Percentiles rank a stretch among this genome's conserved stretches.
These are phyloP conservation scores for Dendronephthya gigantea DNA, from an alignment of 64 coral and sea anemone species.

Conservation along the genomic window DNA sequence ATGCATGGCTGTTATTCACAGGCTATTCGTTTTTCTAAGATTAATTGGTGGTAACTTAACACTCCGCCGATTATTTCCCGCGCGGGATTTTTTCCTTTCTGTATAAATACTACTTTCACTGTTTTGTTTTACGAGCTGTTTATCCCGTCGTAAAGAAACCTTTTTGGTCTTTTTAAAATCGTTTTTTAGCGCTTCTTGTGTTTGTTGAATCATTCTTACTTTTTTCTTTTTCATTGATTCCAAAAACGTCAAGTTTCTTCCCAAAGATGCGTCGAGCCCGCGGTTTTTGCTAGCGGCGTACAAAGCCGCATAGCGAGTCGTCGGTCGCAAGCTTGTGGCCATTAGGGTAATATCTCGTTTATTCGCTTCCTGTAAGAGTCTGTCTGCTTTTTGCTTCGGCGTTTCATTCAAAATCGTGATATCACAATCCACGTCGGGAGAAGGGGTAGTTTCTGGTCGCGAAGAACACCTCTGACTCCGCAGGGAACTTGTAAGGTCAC, in stretches of 20 bases:
- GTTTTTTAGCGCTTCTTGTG: neutral
- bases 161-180: neutral
- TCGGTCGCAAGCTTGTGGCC: neutral
- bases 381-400: neutral
- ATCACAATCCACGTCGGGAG: neutral
- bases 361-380: neutral
- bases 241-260: neutral
- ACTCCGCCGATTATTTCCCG: neutral
- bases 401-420: neutral
- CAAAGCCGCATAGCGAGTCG: neutral
- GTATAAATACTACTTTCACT: neutral
- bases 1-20: too few relatives aligned
- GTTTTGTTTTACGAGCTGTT: neutral
- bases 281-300: constrained; percentile 1
- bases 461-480: neutral
- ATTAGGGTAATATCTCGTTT: neutral
- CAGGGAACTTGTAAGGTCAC: neutral
- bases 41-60: neutral
- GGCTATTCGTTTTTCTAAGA: neutral
- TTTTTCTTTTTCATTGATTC: neutral
- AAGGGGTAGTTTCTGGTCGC: neutral
- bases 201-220: neutral
- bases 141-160: neutral
- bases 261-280: neutral
- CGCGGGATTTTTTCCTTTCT: neutral